phyloP scores from a whole-genome alignment of 2,888 invertebrate species.

The Pycnomerus fuliginosus region DNA sequence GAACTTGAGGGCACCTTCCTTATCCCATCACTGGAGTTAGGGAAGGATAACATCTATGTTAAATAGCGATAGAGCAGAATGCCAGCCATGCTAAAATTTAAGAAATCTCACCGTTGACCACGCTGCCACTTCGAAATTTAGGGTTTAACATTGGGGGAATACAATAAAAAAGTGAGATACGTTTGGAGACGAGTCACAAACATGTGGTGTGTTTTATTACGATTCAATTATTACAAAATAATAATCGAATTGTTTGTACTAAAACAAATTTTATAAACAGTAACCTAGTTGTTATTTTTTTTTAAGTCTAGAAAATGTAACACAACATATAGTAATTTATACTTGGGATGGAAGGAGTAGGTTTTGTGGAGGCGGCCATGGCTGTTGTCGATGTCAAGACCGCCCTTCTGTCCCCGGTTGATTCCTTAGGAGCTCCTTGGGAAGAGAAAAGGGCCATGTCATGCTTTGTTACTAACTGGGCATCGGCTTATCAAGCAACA shows the following conservation, averaged over 20 bases:
- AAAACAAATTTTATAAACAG: constrained; percentile 43
- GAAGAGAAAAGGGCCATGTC: constrained; percentile 47
- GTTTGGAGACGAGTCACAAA: constrained; percentile 12
- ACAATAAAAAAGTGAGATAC: constrained; percentile 6
- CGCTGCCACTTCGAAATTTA: constrained; percentile 12
- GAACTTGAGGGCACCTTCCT: constrained; percentile 69
- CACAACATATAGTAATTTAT: constrained; percentile 40
- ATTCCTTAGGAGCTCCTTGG: constrained; percentile 46
- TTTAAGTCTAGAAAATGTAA: constrained; percentile 40
- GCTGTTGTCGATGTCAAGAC: constrained; percentile 34
- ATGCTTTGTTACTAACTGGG: constrained; percentile 41
- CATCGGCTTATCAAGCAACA: constrained; percentile 43
- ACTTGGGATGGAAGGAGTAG: constrained; percentile 44
- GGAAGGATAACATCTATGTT: constrained; percentile 45
- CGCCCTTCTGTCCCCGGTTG: constrained; percentile 37
- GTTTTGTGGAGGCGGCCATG: constrained; percentile 35
- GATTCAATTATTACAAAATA: constrained; percentile 47
- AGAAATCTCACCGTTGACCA: constrained; percentile 45
- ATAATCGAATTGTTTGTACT: constrained; percentile 42
- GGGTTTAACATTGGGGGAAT: constrained; percentile 17
- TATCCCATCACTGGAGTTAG: constrained; percentile 65
- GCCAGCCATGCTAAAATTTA: constrained; percentile 41
- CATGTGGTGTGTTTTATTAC: constrained; percentile 39
- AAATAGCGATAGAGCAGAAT: constrained; percentile 36
- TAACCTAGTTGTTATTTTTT: constrained; percentile 39